Conservation (phyloP, 2,797 vertebrate genomes). For the Alfaro cultratus region DNA sequence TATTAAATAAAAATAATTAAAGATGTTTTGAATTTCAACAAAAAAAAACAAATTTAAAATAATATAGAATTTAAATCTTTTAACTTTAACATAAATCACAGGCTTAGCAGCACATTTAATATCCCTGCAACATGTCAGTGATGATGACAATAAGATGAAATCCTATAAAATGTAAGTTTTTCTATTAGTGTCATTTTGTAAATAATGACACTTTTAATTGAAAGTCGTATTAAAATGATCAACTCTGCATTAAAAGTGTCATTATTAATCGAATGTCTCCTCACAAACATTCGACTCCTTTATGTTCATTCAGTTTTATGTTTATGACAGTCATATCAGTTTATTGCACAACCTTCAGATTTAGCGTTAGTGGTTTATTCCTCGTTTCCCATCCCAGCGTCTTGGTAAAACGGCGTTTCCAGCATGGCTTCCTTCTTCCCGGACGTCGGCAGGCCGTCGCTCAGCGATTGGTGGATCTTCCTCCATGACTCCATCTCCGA, state of each 20-base stretch:
- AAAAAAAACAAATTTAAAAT: not conserved
- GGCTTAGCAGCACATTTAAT: not conserved
- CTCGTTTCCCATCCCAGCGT: not conserved
- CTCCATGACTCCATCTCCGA: slow-evolving; percentile 72
- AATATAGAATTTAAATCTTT: not conserved
- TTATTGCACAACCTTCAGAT: no score
- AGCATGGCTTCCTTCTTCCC: slow-evolving; percentile 42
- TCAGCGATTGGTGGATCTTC: slow-evolving; percentile 58
- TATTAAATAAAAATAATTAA: not conserved
- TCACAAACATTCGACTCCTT: no score
- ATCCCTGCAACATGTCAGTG: not conserved
- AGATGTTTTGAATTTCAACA: not conserved
- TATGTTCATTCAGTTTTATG: no score
- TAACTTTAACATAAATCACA: not conserved
- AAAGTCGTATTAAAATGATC: no score
- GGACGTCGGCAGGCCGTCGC: slow-evolving; percentile 40
- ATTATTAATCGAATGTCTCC: no score
- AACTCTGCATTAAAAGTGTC: no score
- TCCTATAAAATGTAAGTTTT: not conserved
- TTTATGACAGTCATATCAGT: no score
- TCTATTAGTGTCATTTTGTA: no score
- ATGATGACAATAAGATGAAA: not conserved
- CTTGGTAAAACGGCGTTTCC: slow-evolving; percentile 52
- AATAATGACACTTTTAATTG: no score
- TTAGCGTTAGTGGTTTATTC: not conserved